Percentiles rank a stretch among this genome's conserved stretches.
phyloP scores from a whole-genome alignment of 1,140 invertebrate species.

The Cydia pomonella region DNA sequence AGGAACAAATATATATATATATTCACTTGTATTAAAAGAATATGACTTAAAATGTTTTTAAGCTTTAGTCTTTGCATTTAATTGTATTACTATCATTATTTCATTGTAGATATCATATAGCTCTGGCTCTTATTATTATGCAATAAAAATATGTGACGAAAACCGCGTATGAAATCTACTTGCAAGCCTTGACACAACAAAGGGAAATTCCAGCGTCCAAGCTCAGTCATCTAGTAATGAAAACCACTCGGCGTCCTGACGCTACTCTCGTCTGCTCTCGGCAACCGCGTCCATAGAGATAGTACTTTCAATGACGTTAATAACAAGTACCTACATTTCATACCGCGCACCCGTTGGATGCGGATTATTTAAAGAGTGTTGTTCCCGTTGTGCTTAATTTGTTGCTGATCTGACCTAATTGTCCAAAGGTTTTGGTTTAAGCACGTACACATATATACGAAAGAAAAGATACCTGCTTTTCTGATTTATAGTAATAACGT shows the following conservation, averaged over 20 bases:
- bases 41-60: too few species aligned
- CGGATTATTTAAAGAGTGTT: neutral
- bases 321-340: neutral
- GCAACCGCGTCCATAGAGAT: constrained; percentile 39
- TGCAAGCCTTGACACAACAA: constrained; percentile 43
- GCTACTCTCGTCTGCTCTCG: constrained; percentile 46
- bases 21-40: too few species aligned
- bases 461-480: too few species aligned
- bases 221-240: constrained; percentile 67
- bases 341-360: neutral
- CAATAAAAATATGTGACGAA: neutral
- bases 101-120: neutral
- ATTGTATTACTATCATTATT: too few species aligned
- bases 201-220: constrained; percentile 50
- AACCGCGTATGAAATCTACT: neutral
- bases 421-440: too few species aligned
- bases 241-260: constrained; percentile 37
- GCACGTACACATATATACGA: too few species aligned
- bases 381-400: neutral
- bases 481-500: too few species aligned
- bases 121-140: too few species aligned
- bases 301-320: constrained; percentile 41
- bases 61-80: too few species aligned
- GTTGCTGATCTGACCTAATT: too few species aligned
- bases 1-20: too few species aligned